A percentile compares a stretch with the other conserved stretches of the same genome.
These are phyloP conservation scores for Hydractinia symbiolongicarpus DNA, from an alignment of 30 jellyfish, hydroid and myxozoan genomes.

Conservation along the genomic window DNA sequence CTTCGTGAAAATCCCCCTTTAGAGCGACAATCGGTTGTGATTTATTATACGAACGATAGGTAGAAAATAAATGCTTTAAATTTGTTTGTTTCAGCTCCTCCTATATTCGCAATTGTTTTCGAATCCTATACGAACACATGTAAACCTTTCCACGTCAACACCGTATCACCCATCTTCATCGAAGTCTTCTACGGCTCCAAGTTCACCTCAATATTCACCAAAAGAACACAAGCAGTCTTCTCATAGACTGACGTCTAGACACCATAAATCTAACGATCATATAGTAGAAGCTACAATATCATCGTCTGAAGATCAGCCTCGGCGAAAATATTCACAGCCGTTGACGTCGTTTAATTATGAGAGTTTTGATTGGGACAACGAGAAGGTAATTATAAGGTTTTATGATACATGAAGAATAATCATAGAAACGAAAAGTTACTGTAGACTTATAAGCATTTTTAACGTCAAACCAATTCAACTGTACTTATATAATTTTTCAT, in stretches of 20 bases:
- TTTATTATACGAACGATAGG: no score
- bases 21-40: no score
- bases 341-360: neutral
- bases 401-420: neutral
- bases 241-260: neutral
- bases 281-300: neutral
- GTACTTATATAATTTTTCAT: neutral
- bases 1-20: no score
- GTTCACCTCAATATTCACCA: slow-evolving; percentile 1
- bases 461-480: neutral
- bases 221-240: neutral
- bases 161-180: neutral
- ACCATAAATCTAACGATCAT: neutral
- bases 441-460: neutral
- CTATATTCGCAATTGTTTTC: slow-evolving; percentile 2
- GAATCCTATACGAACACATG: neutral
- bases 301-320: neutral
- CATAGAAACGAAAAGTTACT: no score
- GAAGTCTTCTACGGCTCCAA: neutral
- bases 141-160: neutral
- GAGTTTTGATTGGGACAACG: slow-evolving; percentile 6
- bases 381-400: neutral
- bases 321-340: neutral
- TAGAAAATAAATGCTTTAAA: neutral
- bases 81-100: neutral